Conservation (phyloP, 2,888 invertebrate species). For the Uropetala carovei region DNA sequence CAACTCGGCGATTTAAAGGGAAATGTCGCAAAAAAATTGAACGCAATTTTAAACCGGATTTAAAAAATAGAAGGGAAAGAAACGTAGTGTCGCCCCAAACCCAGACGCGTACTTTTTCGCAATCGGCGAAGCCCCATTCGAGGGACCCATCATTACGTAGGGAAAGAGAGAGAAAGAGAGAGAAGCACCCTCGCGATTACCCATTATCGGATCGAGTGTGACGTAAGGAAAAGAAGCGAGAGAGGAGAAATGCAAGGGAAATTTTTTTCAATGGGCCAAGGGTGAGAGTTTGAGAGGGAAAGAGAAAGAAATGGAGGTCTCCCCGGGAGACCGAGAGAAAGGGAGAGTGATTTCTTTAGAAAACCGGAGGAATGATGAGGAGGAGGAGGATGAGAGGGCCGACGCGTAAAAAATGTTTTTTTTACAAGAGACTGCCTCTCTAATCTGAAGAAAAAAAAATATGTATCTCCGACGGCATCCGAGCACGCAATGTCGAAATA, state of each 20-base stretch:
- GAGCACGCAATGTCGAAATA: neutral
- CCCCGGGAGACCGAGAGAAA: neutral
- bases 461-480: neutral
- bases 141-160: conserved; percentile 5
- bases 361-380: neutral
- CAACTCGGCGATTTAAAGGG: neutral
- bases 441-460: neutral
- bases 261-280: neutral
- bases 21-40: neutral
- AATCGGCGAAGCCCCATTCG: neutral
- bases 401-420: neutral
- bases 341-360: conserved; percentile 21
- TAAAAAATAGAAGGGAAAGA: neutral
- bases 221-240: neutral
- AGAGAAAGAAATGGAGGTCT: neutral
- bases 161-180: neutral
- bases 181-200: neutral
- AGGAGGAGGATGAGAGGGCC: neutral
- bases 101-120: neutral
- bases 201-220: neutral
- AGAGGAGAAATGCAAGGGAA: neutral
- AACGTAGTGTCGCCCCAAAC: neutral
- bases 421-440: neutral
- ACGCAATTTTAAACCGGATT: neutral
- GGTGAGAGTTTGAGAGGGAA: conserved; percentile 22